A percentile compares a stretch with the other conserved stretches of the same genome.
These are phyloP conservation scores for Scrobipalpa costella DNA, from an alignment of 2,888 invertebrate genomes.

Conservation along the genomic window DNA sequence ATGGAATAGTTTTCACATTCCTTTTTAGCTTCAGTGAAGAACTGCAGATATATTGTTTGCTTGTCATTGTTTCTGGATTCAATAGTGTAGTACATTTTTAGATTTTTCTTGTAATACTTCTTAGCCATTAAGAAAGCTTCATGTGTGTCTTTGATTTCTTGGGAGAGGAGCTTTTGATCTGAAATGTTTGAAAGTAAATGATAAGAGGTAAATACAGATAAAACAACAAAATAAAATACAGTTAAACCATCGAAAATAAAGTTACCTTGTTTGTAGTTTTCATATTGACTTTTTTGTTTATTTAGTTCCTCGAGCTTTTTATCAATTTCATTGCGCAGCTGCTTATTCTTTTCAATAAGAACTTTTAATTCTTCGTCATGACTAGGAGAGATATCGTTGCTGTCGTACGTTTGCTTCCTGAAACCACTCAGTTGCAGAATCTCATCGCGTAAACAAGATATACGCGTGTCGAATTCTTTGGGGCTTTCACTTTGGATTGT, in stretches of 20 bases:
- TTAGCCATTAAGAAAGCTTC: constrained; percentile 75
- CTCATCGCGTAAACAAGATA: constrained; percentile 42
- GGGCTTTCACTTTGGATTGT: constrained; percentile 38
- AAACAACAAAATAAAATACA: neutral
- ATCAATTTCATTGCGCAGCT: constrained; percentile 56
- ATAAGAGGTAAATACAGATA: neutral
- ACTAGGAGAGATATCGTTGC: constrained; percentile 41
- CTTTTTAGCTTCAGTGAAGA: constrained; percentile 69
- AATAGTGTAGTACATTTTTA: constrained; percentile 68
- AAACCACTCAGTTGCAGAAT: constrained; percentile 48
- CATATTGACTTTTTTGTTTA: constrained; percentile 56
- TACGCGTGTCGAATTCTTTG: constrained; percentile 45
- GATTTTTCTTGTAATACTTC: constrained; percentile 68
- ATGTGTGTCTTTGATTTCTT: constrained; percentile 73
- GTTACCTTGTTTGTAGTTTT: constrained; percentile 62
- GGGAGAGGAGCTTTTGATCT: constrained; percentile 66
- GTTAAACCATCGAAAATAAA: constrained; percentile 36
- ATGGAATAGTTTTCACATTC: constrained; percentile 66
- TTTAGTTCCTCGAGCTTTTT: constrained; percentile 52
- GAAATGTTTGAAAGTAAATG: constrained; percentile 24
- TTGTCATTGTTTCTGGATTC: constrained; percentile 53
- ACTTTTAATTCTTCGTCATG: constrained; percentile 58
- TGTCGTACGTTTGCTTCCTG: constrained; percentile 42
- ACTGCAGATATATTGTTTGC: constrained; percentile 65
- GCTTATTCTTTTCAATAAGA: constrained; percentile 58